Base-by-base conservation (phyloP, 1,140 invertebrate species). In the Asobara japonica region DNA sequence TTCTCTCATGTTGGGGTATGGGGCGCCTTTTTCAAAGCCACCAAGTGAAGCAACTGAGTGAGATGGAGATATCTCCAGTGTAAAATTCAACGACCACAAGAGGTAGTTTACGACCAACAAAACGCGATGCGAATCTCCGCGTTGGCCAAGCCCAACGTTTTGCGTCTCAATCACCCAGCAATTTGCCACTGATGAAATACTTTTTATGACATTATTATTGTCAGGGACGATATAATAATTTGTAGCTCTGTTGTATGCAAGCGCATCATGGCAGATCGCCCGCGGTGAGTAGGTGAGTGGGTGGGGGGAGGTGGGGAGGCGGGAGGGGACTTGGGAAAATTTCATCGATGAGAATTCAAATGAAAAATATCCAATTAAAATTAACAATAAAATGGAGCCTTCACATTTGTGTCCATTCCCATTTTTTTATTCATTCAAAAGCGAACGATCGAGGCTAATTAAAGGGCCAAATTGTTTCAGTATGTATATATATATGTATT, bases 41-140 rank as follows among this genome's bases (percentile, higher is more conserved):
- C 4, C 3, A 7, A 56, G 20, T 41, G 60, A 62, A 65, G 45
- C 6, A 45, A 65, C 62, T 25, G 27, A 60, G 20, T 29, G 56
- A 69, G 22, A 41, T 22, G 76, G 73, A 71, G 75, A 79, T 74
- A 74, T 74, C 71, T 74, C 76, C 74, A 18, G 45, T 20, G 7
- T 74, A 76, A 78, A 73, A 73, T 56, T 18, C 20, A 56, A 56
- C 51, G 3, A 56, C 51, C 51, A 56, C 51, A 56, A 56, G 51
- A 31, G 25, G 27, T 30, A 62, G 70, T 83, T 83, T 82, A 80
- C 77, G 79, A 69, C 71, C 77, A 71, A 79, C 80, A 84, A 83
- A 80, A 73, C 75, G 62, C 73, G 56, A 69, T 38, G 36, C 69
- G 73, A 71, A 74, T 70, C 70, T 71, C 67, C 56, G 51, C 31